These are phyloP conservation scores for Acipenser oxyrinchus DNA, from an alignment of 2,797 vertebrate species.

Conservation along the genomic window DNA sequence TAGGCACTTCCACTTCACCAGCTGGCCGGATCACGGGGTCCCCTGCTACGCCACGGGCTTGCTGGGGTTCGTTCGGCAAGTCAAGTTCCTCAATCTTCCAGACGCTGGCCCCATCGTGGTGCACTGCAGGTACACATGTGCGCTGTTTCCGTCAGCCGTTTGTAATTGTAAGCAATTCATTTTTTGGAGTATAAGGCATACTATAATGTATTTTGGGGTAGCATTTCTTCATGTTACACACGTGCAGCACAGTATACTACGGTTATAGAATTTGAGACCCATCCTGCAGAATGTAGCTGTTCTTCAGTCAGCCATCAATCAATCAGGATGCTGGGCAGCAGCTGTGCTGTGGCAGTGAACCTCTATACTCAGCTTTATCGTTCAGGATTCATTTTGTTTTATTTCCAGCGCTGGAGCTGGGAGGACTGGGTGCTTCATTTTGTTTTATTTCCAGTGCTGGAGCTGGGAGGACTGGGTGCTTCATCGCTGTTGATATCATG, in stretches of 20 bases:
- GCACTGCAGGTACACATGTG: slow-evolving; percentile 84
- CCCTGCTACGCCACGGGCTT: slow-evolving; percentile 93
- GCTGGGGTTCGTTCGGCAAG: slow-evolving; percentile 87
- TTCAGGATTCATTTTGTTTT: neutral
- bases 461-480: slow-evolving; percentile 89
- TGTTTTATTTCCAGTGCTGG: slow-evolving; percentile 65
- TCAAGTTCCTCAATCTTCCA: slow-evolving; percentile 91
- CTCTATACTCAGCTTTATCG: neutral
- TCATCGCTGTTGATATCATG: slow-evolving; percentile 97
- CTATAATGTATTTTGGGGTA: too few relatives aligned
- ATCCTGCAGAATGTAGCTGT: neutral
- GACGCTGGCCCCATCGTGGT: slow-evolving; percentile 87
- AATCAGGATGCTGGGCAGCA: too few relatives aligned
- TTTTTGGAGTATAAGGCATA: too few relatives aligned
- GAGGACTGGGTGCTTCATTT: slow-evolving; percentile 88
- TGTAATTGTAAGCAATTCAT: too few relatives aligned
- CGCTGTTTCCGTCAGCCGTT: slow-evolving; percentile 33
- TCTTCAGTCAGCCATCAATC: neutral
- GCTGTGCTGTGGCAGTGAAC: neutral
- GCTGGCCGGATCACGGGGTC: slow-evolving; percentile 95
- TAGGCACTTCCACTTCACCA: slow-evolving; percentile 96
- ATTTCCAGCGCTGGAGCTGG: slow-evolving; percentile 80
- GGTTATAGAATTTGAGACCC: too few relatives aligned
- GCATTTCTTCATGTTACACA: too few relatives aligned
- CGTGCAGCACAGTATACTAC: too few relatives aligned